Evolutionary conservation across 1,140 invertebrate genomes (phyloP), one percentile per base, ranked within the genome.

Genomic region (Musca vetustissima): DNA sequence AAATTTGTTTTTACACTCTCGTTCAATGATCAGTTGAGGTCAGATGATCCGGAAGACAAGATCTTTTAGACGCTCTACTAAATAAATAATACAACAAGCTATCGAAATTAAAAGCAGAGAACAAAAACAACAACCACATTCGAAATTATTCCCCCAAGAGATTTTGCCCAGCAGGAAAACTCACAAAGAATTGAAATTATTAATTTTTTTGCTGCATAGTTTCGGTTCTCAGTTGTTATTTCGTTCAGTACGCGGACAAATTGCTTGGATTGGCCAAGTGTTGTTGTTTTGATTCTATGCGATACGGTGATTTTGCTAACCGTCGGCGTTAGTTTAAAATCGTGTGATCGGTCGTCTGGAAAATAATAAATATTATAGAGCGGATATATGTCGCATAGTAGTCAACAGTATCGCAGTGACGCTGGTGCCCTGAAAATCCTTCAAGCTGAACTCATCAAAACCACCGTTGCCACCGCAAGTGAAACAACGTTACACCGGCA

Each of bases 371-470:
- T 61, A 59, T 59, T 61, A 36, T 61, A 47, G 53, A 59, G 43
- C 67, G 59, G 49, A 59, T 59, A 50, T 69, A 69, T 69, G 67
- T 64, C 59, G 59, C 59, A 64, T 22, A 69, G 57, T 64, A 36
- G n/a, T 36, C 57, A 43, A 43, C 36, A 61, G 57, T 36, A 36
- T 43, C 15, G 17, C n/a, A 36, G n/a, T 9, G 17, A n/a, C 59
- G 17, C 13, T 50, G 36, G 59, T 64, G 57, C 25, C 48, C n/a
- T 32, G 17, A 47, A 48, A 70, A 67, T 43, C 65, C 50, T 66
- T 64, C 69, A 70, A 70, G 66, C 69, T 70, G 69, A 70, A 49
- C 66, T 64, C 69, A 25, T 70, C 69, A 68, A 70, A 70, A 59
- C 69, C 66, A 25, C 69, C 69, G 4, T 13, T 47, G 24, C 24